These are phyloP conservation scores for Orchestes rusci DNA, from an alignment of 2,888 invertebrate genomes.

Conservation along the genomic window DNA sequence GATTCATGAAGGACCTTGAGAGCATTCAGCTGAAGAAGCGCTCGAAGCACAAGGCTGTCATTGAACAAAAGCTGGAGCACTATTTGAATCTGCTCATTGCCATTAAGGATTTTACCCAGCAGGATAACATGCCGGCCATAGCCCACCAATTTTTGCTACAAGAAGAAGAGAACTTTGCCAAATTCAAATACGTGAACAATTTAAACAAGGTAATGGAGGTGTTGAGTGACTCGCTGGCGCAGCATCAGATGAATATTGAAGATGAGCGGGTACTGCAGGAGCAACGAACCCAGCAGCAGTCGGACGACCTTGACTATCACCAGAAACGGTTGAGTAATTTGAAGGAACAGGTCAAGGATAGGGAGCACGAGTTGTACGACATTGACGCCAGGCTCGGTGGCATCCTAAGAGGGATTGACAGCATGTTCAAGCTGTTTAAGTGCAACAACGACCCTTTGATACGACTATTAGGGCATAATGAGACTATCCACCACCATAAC, in stretches of 20 bases:
- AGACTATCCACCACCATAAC: conserved; percentile 67
- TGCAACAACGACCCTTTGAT: conserved; percentile 69
- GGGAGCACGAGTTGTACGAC: conserved; percentile 30
- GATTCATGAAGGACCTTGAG: conserved; percentile 67
- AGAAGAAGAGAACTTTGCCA: conserved; percentile 86
- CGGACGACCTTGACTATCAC: too few species aligned
- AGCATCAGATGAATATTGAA: conserved; percentile 57
- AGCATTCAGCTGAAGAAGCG: conserved; percentile 65
- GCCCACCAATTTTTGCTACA: conserved; percentile 71
- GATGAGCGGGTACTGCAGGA: conserved; percentile 54
- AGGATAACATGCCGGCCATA: conserved; percentile 43
- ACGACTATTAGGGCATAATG: conserved; percentile 60
- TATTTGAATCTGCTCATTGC: conserved; percentile 30
- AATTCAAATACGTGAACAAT: conserved; percentile 87
- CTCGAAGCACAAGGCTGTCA: conserved; percentile 57
- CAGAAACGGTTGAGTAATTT: too few species aligned
- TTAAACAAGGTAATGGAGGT: conserved; percentile 76
- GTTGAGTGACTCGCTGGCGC: conserved; percentile 60
- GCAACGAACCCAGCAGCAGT: conserved; percentile 49
- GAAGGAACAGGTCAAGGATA: too few species aligned
- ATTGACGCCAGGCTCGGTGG: conserved; percentile 37
- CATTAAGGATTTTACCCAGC: conserved; percentile 27
- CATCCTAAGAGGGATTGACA: conserved; percentile 48
- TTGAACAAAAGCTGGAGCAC: conserved; percentile 48
- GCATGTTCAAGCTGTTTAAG: conserved; percentile 55